These are phyloP conservation scores for Noctua janthe DNA, from an alignment of 2,888 invertebrate species.

Conservation along the genomic window DNA sequence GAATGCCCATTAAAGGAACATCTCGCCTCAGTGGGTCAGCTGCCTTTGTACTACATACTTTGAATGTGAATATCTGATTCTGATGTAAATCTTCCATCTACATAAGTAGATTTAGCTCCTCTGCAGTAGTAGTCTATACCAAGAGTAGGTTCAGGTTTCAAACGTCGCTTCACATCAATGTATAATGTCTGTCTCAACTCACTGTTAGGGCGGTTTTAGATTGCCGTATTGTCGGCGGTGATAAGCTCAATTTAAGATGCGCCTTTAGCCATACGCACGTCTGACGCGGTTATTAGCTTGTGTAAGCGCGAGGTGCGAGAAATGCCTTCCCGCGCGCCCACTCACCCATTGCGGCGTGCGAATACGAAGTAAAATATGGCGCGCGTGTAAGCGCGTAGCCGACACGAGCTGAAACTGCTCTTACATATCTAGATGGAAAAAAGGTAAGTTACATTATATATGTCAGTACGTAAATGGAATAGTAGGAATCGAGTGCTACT, in stretches of 20 bases:
- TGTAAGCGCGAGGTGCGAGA: too few species aligned
- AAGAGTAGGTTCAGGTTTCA: slow-evolving; percentile 10
- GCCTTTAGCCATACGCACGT: neutral
- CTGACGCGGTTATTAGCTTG: neutral
- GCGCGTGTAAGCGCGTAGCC: neutral
- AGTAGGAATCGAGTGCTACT: neutral
- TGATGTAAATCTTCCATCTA: slow-evolving; percentile 49
- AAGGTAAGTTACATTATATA: neutral
- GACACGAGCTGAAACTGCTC: neutral
- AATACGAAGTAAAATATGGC: too few species aligned
- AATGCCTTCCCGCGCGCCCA: too few species aligned
- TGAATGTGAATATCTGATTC: slow-evolving; percentile 49
- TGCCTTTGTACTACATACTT: slow-evolving; percentile 30
- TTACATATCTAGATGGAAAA: neutral
- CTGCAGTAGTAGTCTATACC: neutral
- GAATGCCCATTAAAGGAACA: slow-evolving; percentile 27
- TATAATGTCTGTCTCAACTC: neutral
- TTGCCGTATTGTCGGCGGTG: neutral
- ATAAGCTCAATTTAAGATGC: neutral
- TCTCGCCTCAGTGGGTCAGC: slow-evolving; percentile 18
- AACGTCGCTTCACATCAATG: neutral
- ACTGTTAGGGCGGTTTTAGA: neutral
- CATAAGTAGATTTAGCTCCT: slow-evolving; percentile 28
- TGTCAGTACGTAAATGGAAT: too few species aligned
- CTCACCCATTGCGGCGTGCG: too few species aligned